Percentiles rank a stretch among this genome's conserved stretches.
Conservation (phyloP, 2,888 invertebrate species). For the Sarcophaga variegata region DNA sequence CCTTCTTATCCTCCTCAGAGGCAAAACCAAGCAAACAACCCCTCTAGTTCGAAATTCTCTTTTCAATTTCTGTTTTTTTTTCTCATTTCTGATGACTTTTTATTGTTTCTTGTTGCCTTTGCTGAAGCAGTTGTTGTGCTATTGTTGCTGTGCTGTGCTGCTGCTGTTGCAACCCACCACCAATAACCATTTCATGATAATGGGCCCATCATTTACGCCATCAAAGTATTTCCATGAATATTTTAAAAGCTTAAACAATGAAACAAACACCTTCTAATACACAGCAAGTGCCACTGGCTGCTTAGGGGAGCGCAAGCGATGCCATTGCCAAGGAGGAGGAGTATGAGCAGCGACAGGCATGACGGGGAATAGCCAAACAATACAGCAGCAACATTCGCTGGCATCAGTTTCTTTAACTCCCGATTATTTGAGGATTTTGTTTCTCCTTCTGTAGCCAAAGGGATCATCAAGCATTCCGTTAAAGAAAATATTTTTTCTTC, state of each 20-base stretch:
- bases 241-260: constrained; percentile 69
- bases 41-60: constrained; percentile 16
- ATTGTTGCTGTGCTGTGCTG: constrained; percentile 22
- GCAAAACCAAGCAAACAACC: neutral
- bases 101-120: constrained; percentile 17
- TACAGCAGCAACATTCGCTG: constrained; percentile 32
- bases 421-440: constrained; percentile 24
- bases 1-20: too few species aligned
- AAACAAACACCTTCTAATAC: constrained; percentile 44
- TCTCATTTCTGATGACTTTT: constrained; percentile 9
- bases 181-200: constrained; percentile 66
- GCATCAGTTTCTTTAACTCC: constrained; percentile 27
- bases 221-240: constrained; percentile 72
- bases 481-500: constrained; percentile 31
- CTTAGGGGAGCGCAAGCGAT: neutral
- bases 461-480: constrained; percentile 52
- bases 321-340: neutral
- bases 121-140: neutral
- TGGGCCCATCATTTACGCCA: constrained; percentile 71
- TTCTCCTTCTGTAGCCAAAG: constrained; percentile 7
- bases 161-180: constrained; percentile 48
- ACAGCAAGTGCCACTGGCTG: neutral
- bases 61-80: neutral
- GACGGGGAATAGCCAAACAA: constrained; percentile 11
- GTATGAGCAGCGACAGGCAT: neutral